Evolutionary conservation across 2,797 vertebrate genomes (phyloP).

Genomic region (Pseudopleuronectes americanus): DNA sequence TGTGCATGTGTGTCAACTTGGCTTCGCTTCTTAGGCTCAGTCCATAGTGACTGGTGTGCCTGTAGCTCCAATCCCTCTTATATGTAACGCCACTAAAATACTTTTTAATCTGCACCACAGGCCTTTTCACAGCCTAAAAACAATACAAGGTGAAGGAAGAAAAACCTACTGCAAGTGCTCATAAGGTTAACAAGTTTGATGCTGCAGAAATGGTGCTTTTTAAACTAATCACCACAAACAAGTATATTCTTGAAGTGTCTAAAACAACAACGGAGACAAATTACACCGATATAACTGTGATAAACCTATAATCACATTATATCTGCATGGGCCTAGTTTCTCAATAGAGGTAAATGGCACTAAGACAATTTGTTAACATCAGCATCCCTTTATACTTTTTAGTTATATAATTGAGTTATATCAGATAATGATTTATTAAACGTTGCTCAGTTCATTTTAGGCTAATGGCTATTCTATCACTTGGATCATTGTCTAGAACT

Average conservation of each 20-base stretch:
- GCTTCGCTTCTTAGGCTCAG: slow-evolving; percentile 65
- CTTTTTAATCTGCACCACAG: slow-evolving; percentile 52
- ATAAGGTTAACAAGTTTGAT: slow-evolving; percentile 8
- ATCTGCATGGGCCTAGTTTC: not conserved
- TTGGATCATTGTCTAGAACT: not conserved
- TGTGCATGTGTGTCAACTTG: slow-evolving; percentile 55
- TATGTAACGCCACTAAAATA: slow-evolving; percentile 65
- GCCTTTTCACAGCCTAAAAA: slow-evolving; percentile 44
- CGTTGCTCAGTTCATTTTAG: too few relatives aligned
- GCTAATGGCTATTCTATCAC: not conserved
- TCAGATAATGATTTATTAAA: too few relatives aligned
- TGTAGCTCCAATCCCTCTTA: slow-evolving; percentile 62
- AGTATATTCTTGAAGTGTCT: not conserved
- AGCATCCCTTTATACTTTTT: too few relatives aligned
- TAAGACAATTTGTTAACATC: not conserved
- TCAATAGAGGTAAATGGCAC: not conserved
- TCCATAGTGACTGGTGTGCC: slow-evolving; percentile 64
- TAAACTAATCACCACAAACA: slow-evolving; percentile 5
- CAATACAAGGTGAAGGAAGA: slow-evolving; percentile 41
- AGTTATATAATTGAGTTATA: too few relatives aligned
- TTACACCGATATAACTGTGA: not conserved
- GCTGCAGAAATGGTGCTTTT: not conserved
- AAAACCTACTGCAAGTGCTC: slow-evolving; percentile 19
- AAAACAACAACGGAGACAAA: slow-evolving; percentile 23
- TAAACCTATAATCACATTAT: not conserved